Evolutionary conservation across 2,888 invertebrate species (phyloP), one percentile per base, ranked within the genome.

Genomic region (Lithophane semibrunnea): DNA sequence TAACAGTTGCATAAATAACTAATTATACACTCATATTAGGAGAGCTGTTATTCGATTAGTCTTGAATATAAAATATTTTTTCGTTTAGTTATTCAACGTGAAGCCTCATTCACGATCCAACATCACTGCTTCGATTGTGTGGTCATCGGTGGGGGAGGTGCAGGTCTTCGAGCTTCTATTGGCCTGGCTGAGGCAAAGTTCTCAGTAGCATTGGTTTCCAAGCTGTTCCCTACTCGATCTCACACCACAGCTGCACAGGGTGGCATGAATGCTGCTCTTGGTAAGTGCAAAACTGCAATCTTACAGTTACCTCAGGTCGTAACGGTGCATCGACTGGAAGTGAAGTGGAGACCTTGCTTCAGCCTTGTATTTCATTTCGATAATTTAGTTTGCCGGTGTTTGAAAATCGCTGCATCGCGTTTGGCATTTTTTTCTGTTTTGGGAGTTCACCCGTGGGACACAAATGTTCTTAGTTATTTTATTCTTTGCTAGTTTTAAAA

Each of bases 171-270:
- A 42, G 99, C 99, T 0, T 99, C 99, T 0, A 98, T 99, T 90
- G 99, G 99, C 63, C 96, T 99, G 47, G 99, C 99, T 0, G 98
- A 98, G 86, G 98, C 98, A 90, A 99, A 99, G 10, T 99, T 99
- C 94, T 98, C 98, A 82, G 99, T 99, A 1, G 99, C 99, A 1
- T 98, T 99, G 63, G 97, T 99, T 79, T 98, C 99, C 37, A 99
- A 99, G 96, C 96, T 99, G 69, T 99, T 99, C 92, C 99, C 99
- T 0, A 99, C 99, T 3, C 97, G 99, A 79, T 99, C 99, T 1
- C 99, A 99, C 93, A 99, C 99, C 2, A 99, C 99, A 13, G 99
- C 99, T 29, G 99, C 99, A 0, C 99, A 99, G 93, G 99, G 99
- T 73, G 99, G 99, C 69, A 99, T 99, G 92, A 99, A 99, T 96